Percentiles rank a stretch among this genome's conserved stretches.
phyloP scores from a whole-genome alignment of 2,113 vertebrate genomes.

The Protomyctophum bolini region DNA sequence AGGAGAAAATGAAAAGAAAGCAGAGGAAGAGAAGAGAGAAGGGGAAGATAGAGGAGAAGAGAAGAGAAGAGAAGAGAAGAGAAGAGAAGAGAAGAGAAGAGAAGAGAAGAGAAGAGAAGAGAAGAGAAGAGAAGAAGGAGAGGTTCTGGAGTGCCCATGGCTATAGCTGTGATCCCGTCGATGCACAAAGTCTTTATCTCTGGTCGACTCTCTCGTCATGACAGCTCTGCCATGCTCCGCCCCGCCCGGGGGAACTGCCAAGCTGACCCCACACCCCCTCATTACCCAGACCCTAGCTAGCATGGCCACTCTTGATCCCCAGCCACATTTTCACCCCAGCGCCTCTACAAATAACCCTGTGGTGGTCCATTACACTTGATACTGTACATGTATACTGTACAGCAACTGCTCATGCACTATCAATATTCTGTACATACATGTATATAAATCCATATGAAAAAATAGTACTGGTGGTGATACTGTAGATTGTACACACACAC shows the following conservation, averaged over 20 bases:
- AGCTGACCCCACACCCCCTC: slow-evolving; percentile 26
- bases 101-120: slow-evolving; percentile 34
- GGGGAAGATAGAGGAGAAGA: background rate
- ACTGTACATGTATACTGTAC: too few relatives aligned
- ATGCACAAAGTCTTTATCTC: slow-evolving; percentile 63
- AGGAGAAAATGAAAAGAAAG: background rate
- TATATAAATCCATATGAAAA: too few relatives aligned
- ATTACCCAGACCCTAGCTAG: slow-evolving; percentile 6
- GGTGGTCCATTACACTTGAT: too few relatives aligned
- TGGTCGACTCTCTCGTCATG: slow-evolving; percentile 57
- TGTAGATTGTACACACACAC: background rate
- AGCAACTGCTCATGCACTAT: too few relatives aligned
- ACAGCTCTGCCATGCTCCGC: slow-evolving; percentile 55
- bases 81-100: background rate
- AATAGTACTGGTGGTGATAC: too few relatives aligned
- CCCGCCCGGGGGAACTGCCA: slow-evolving; percentile 54
- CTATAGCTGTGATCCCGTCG: slow-evolving; percentile 54
- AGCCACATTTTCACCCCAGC: background rate
- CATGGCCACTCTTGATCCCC: slow-evolving; percentile 2
- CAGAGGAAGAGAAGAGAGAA: slow-evolving; percentile 20
- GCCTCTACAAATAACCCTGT: too few relatives aligned
- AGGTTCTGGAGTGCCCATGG: slow-evolving; percentile 47
- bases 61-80: background rate
- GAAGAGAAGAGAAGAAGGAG: background rate
- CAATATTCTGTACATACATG: too few relatives aligned